Base-by-base conservation (phyloP, 2,797 vertebrate species). In the Enteromius trimaculatus region DNA sequence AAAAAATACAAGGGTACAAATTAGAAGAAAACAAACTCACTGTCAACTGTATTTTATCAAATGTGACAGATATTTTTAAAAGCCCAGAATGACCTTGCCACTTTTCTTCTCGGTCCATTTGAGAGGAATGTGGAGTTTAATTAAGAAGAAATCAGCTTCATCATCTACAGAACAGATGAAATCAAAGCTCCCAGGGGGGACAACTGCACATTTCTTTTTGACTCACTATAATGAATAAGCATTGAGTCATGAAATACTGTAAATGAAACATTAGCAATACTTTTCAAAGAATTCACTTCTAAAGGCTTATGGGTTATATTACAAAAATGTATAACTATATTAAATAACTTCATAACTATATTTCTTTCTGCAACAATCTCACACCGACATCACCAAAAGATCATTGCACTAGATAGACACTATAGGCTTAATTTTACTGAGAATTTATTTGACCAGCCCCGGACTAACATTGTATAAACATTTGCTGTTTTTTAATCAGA, bases 1-100 rank as follows among this genome's bases (percentile, higher is more conserved):
- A 53, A 66, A 84, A 83, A 68, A 83, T 71, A 70, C 60, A 42
- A 26, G 16, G 26, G 11, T 23, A 37, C 13, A 37, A n/a, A 10
- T 19, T 11, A 87, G 79, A 82, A 77, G 78, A 80, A 79, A 80
- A 82, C 34, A 75, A 84, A 72, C 55, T 86, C 68, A 70, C 34
- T 51, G 23, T 81, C 31, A 75, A 62, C 9, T 84, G n/a, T 51
- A 44, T 65, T 81, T 81, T 26, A 81, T 74, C 51, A 74, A 65
- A 51, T 49, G n/a, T 37, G 58, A 51, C 80, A 72, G 68, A 47
- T 81, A 65, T 74, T 74, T 81, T 74, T 76, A 13, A 74, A 62
- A 74, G 19, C 71, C 70, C 26, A 19, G n/a, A 16, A 62, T 58
- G 58, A 78, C 53, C 21, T 34, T 81, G 31, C 64, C 53, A 81